Conservation (phyloP, 2,888 invertebrate genomes). For the Resseliella maxima region DNA sequence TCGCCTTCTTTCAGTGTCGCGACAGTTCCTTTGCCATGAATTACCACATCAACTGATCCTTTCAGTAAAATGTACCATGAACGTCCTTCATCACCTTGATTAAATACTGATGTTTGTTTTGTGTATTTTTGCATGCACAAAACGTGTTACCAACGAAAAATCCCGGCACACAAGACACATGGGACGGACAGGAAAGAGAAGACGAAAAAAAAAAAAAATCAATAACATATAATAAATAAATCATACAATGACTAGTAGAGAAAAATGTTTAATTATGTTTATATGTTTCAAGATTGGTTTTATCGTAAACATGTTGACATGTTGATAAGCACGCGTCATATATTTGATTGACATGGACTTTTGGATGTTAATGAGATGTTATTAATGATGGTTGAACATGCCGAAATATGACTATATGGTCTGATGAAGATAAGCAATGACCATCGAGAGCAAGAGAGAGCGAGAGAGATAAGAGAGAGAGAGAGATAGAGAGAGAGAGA, state of each 20-base stretch:
- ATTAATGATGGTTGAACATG: background rate
- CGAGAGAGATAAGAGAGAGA: background rate
- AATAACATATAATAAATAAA: background rate
- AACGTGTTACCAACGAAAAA: background rate
- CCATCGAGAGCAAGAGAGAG: background rate
- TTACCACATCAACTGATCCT: slow-evolving; percentile 86
- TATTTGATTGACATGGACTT: slow-evolving; percentile 35
- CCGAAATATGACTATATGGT: background rate
- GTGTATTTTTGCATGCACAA: slow-evolving; percentile 58
- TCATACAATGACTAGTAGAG: background rate
- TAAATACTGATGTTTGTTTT: slow-evolving; percentile 73
- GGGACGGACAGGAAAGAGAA: background rate
- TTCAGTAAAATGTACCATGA: slow-evolving; percentile 87
- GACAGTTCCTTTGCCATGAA: slow-evolving; percentile 85
- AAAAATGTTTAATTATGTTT: slow-evolving; percentile 8
- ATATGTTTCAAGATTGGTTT: background rate
- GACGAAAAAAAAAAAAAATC: background rate
- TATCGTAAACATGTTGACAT: slow-evolving; percentile 1
- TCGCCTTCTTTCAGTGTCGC: slow-evolving; percentile 85
- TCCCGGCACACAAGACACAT: too few relatives aligned
- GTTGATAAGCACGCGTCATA: background rate
- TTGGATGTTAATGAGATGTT: slow-evolving; percentile 36
- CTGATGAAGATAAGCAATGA: background rate
- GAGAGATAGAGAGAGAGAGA: background rate
- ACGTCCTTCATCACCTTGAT: slow-evolving; percentile 85